Percentiles rank a stretch among this genome's conserved stretches.
phyloP scores from a whole-genome alignment of 1,140 invertebrate species.

The Popillia japonica region DNA sequence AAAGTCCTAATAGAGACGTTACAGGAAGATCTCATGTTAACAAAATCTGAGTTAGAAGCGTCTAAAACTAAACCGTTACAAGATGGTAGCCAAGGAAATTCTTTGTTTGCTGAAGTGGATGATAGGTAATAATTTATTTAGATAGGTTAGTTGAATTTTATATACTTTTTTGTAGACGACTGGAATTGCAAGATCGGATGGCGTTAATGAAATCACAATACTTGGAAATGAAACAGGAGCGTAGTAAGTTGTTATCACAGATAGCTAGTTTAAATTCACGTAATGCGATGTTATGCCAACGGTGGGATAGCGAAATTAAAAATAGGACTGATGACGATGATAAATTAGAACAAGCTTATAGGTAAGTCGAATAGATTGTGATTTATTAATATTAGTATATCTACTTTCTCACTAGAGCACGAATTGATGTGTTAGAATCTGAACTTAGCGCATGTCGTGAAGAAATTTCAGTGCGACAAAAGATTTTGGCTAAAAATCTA shows the following conservation, averaged over 20 bases:
- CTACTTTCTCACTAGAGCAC: neutral
- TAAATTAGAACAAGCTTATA: conserved; percentile 6
- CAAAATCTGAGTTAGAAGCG: conserved; percentile 48
- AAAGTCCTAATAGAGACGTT: conserved; percentile 46
- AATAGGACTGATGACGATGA: neutral
- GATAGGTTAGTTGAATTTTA: neutral
- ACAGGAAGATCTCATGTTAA: conserved; percentile 48
- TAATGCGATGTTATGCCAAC: conserved; percentile 15
- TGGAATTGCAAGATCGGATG: conserved; percentile 25
- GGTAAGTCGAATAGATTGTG: neutral
- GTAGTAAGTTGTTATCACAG: neutral
- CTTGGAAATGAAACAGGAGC: conserved; percentile 24
- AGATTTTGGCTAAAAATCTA: neutral
- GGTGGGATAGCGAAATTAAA: conserved; percentile 27
- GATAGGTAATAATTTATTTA: conserved; percentile 47
- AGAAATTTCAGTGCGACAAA: neutral
- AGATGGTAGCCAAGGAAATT: conserved; percentile 51
- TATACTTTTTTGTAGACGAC: conserved; percentile 15
- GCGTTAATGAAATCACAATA: conserved; percentile 25
- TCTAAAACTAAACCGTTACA: conserved; percentile 50
- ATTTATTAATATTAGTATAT: neutral
- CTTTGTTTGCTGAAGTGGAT: conserved; percentile 55
- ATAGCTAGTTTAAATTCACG: neutral
- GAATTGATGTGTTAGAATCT: neutral
- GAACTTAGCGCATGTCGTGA: neutral